Evolutionary conservation across 2,888 invertebrate genomes (phyloP), one percentile per base, ranked within the genome.

Genomic region (Vannuccia rotundouncinata): DNA sequence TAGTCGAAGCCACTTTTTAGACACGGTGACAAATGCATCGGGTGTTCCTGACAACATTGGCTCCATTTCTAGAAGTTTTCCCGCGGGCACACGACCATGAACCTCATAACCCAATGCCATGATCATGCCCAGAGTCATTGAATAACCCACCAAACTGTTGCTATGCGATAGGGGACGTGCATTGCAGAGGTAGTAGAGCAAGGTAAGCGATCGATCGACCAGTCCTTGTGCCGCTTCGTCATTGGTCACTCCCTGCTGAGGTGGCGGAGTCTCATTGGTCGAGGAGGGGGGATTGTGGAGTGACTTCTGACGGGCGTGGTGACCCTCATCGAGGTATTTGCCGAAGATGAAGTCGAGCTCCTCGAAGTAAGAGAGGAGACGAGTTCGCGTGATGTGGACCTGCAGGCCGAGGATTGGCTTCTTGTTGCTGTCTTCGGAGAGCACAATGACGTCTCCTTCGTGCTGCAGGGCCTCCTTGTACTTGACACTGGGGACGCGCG

Each of bases 131-230:
- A 86, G 60, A 17, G 84, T 84, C 22, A 85, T 84, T n/a, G 85
- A 83, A 77, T 85, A 85, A 0, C 85, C 85, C 29, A 85, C 86
- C 29, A 84, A 85, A 83, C 85, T 31, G 85, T 84, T 27, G 85
- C 86, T 73, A 84, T 82, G 77, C n/a, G 86, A 84, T 29, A 86
- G 82, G 1, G 86, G 86, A 84, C 85, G 84, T 78, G 85, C 82
- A 82, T 86, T 86, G 82, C 85, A 86, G 82, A 86, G 84, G 82
- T 85, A 86, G 82, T 86, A 86, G 1, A 84, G 82, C 81, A 86
- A 80, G 17, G 85, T 84, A 17, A 86, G 81, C 25, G 85, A 84
- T 17, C 84, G 83, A 78, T 85, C 85, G 1, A 77, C 77, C 74
- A 66, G 27, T 27, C n/a, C 22, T 22, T 77, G 29, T 27, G 59